Conservation (phyloP, 2,888 invertebrate species). For the Meghimatium bilineatum region DNA sequence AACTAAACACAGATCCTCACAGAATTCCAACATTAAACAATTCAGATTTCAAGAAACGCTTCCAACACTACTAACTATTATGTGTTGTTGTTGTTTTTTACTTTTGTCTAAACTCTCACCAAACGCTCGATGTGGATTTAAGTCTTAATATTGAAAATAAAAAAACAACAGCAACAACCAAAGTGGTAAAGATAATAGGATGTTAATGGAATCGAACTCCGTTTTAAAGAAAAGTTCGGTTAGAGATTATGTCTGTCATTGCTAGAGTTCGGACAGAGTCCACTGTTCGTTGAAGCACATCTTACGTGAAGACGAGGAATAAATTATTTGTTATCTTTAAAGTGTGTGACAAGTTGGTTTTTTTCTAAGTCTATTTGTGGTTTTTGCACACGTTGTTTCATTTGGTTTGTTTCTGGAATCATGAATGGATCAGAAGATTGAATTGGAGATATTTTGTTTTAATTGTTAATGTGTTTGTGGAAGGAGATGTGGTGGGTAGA, state of each 20-base stretch:
- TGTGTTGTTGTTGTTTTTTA: background rate
- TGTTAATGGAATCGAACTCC: background rate
- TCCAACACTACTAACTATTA: background rate
- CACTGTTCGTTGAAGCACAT: background rate
- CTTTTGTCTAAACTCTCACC: no score
- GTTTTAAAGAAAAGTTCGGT: background rate
- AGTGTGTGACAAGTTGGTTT: no score
- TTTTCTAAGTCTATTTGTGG: no score
- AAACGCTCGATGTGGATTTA: background rate
- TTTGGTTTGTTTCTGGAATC: no score
- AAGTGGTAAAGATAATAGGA: background rate
- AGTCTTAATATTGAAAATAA: background rate
- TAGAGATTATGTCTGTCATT: background rate
- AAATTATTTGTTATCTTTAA: no score
- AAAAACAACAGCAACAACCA: no score
- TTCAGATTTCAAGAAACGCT: background rate
- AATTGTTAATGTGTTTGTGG: no score
- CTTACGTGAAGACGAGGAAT: no score
- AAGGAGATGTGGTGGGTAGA: no score
- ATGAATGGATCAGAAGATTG: no score
- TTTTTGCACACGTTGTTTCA: no score
- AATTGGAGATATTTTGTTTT: no score
- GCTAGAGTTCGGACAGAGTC: background rate
- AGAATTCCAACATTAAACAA: background rate
- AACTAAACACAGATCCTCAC: background rate